Evolutionary conservation across 37 sponge, comb jelly and placozoan species (phyloP).

Genomic region (Mnemiopsis leidyi): DNA sequence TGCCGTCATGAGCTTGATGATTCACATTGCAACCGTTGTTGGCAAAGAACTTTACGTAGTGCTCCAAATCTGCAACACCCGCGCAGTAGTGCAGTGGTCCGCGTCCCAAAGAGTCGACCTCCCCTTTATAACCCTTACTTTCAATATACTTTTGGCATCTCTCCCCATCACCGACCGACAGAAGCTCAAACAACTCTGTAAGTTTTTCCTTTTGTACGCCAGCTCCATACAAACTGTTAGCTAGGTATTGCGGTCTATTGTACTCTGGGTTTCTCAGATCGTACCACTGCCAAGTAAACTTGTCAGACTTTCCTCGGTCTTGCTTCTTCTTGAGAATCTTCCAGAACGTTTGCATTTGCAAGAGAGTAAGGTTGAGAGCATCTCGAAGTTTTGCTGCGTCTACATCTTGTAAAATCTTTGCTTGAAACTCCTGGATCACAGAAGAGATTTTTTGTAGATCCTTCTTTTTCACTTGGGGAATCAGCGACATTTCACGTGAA

Average conservation of each 20-base stretch:
- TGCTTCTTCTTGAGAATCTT: conserved; percentile 57
- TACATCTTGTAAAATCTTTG: conserved; percentile 2
- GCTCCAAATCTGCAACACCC: not conserved
- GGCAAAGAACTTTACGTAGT: conserved; percentile 36
- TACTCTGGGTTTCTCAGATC: conserved; percentile 39
- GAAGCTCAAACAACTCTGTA: not conserved
- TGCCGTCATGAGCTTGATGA: conserved; percentile 53
- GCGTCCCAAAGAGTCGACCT: conserved; percentile 20
- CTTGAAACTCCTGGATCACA: conserved; percentile 50
- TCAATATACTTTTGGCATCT: not conserved
- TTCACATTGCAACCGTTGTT: conserved; percentile 27
- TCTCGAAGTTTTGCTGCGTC: conserved; percentile 46
- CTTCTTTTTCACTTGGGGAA: conserved; percentile 10
- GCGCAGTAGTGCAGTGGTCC: conserved; percentile 60
- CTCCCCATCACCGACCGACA: conserved; percentile 37
- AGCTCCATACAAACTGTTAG: conserved; percentile 42
- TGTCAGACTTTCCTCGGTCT: conserved; percentile 23
- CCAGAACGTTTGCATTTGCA: conserved; percentile 64
- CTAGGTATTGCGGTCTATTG: conserved; percentile 34
- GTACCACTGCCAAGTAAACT: conserved; percentile 48
- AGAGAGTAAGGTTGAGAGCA: conserved; percentile 12
- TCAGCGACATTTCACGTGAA: not conserved
- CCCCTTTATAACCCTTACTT: not conserved
- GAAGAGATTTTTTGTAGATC: conserved; percentile 38
- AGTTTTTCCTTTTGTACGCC: conserved; percentile 52